Conservation (phyloP, 2,113 vertebrate species). For the Daboia siamensis region DNA sequence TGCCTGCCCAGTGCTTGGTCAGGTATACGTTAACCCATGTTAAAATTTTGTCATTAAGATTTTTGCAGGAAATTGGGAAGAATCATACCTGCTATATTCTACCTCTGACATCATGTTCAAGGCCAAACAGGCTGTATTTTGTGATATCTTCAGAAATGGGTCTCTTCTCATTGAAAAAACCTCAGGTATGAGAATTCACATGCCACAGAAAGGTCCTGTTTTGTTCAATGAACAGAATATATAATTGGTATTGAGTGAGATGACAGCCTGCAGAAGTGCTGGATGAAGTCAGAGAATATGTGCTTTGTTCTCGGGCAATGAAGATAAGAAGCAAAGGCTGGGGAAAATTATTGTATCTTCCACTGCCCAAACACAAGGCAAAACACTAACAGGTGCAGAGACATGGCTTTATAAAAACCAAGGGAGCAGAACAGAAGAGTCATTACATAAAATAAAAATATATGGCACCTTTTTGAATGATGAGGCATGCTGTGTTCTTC, state of each 20-base stretch:
- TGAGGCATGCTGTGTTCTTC: accelerated
- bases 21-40: not conserved
- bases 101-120: not conserved
- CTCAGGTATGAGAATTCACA: not conserved
- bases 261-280: not conserved
- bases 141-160: not conserved
- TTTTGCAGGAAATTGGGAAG: not conserved
- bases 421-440: constrained; percentile 3
- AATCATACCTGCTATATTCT: not conserved
- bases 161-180: not conserved
- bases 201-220: not conserved
- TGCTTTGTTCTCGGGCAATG: not conserved
- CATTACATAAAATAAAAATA: constrained; percentile 1
- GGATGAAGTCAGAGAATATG: not conserved
- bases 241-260: not conserved
- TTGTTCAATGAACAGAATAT: accelerated
- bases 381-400: not conserved
- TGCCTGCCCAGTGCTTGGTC: not conserved
- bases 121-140: not conserved
- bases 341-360: not conserved
- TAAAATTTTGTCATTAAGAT: not conserved
- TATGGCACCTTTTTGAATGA: not conserved
- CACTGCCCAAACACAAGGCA: not conserved
- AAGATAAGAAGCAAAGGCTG: not conserved
- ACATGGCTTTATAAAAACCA: accelerated